Evolutionary conservation across 2,797 vertebrate genomes (phyloP), one percentile per base, ranked within the genome.

Genomic region (Acridotheres tristis): DNA sequence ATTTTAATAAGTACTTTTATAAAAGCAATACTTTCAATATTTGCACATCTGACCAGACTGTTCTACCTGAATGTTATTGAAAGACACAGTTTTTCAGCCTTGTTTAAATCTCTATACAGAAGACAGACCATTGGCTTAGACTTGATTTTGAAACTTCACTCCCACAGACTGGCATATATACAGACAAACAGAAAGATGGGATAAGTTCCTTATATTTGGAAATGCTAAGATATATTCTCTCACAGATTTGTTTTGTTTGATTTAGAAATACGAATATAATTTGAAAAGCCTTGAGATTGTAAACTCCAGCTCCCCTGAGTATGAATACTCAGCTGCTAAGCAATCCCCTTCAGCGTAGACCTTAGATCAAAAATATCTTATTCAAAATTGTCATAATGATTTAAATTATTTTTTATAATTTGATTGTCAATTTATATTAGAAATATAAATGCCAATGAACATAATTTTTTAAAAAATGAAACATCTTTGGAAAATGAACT

Each of bases 381-480:
- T 26, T 85, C 12, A 76, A 67, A 59, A 63, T 92, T 82, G 76
- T 65, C 85, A 91, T 66, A 82, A 83, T 73, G 15, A 30, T 82
- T 95, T 89, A 92, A 96, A 93, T 34, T 85, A 20, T 21, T 74
- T 63, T 40, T n/a, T 19, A 16, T 66, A 16, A 69, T 95, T 93
- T 89, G 55, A 76, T 76, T 84, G 78, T 88, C 48, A 88, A 19
- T 96, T 97, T 94, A 34, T 81, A 74, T 92, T 92, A 81, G 74
- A 94, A 97, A 90, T 47, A 73, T 53, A 93, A 95, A 59, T 75
- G 61, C 11, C 58, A 94, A 82, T 93, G 57, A 65, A 59, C 61
- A 40, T 40, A 40, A 40, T 40, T 40, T 40, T 40, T 40, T 40
- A 7, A 5, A 15, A 40, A 40, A 16, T 40, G 40, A 40, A 40